A percentile compares a stretch with the other conserved stretches of the same genome.
Conservation (phyloP, 2,797 vertebrate genomes). For the Paedocypris micromegethes region DNA sequence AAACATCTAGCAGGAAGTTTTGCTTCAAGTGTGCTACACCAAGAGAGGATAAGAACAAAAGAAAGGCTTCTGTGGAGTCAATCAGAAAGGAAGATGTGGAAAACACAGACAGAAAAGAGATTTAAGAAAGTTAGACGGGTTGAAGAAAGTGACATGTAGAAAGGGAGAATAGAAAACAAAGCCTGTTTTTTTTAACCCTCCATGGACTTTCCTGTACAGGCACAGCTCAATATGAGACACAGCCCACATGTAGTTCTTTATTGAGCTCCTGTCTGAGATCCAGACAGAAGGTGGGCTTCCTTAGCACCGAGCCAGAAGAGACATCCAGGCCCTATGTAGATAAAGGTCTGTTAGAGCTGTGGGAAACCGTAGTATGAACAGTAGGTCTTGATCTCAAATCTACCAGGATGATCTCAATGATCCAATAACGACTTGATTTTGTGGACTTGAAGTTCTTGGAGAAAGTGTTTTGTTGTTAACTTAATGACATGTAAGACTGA, state of each 20-base stretch:
- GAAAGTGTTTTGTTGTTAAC: too few species aligned
- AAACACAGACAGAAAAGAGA: not conserved
- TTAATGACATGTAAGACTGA: too few species aligned
- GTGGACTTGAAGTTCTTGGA: too few species aligned
- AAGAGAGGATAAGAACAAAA: not conserved
- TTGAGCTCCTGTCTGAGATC: constrained; percentile 38
- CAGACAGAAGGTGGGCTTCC: constrained; percentile 5
- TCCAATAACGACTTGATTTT: too few species aligned
- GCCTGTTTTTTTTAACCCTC: not conserved
- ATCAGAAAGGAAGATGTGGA: not conserved
- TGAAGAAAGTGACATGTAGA: not conserved
- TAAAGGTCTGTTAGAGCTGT: too few species aligned
- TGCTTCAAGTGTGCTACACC: not conserved
- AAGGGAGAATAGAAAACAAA: constrained; percentile 5
- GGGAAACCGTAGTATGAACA: too few species aligned
- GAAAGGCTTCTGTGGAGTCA: not conserved
- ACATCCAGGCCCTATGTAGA: too few species aligned
- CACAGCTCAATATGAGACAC: constrained; percentile 15
- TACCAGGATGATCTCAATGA: too few species aligned
- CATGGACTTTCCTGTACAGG: not conserved
- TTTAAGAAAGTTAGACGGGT: not conserved
- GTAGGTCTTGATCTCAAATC: too few species aligned
- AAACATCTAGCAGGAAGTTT: constrained; percentile 1
- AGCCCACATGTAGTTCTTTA: constrained; percentile 27
- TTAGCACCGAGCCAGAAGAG: too few species aligned